phyloP scores from a whole-genome alignment of 2,797 vertebrate genomes.

The Coregonus ussuriensis region DNA sequence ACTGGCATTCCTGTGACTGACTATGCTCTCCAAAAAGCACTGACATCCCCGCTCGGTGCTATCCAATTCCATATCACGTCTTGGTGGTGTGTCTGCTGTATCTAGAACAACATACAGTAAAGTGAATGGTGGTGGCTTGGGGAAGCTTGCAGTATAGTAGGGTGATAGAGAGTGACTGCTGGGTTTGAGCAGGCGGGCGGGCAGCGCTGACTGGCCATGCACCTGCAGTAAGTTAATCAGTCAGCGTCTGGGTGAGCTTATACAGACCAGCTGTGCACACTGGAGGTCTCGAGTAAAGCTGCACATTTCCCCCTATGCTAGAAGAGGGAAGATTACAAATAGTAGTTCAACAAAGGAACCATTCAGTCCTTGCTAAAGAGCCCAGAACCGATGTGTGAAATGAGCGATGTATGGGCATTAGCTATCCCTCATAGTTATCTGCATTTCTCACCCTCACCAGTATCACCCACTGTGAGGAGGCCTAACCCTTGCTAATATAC shows the following conservation, averaged over 20 bases:
- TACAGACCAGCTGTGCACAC: constrained; percentile 61
- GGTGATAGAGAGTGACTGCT: constrained; percentile 50
- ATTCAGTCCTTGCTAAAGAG: constrained; percentile 53
- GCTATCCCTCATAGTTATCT: constrained; percentile 26
- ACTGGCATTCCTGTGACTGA: neutral
- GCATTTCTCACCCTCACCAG: constrained; percentile 34
- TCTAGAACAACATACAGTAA: constrained; percentile 35
- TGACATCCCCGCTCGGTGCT: constrained; percentile 3
- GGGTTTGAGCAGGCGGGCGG: neutral
- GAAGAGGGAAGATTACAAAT: constrained; percentile 56
- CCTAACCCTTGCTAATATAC: neutral
- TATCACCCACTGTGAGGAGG: neutral
- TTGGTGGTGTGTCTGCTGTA: constrained; percentile 3
- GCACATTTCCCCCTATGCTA: constrained; percentile 37
- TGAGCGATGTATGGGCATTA: constrained; percentile 55
- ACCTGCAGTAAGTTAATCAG: constrained; percentile 66
- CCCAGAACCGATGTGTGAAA: constrained; percentile 49
- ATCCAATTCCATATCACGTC: constrained; percentile 6
- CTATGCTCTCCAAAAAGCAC: neutral
- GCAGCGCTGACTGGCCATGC: constrained; percentile 41
- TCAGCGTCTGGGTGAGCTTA: constrained; percentile 58
- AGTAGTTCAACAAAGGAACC: constrained; percentile 52
- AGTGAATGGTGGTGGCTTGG: constrained; percentile 28
- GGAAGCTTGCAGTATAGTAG: constrained; percentile 20
- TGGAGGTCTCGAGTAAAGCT: constrained; percentile 48